phyloP scores from a whole-genome alignment of 2,888 invertebrate genomes.

The Camponotus fellah region DNA sequence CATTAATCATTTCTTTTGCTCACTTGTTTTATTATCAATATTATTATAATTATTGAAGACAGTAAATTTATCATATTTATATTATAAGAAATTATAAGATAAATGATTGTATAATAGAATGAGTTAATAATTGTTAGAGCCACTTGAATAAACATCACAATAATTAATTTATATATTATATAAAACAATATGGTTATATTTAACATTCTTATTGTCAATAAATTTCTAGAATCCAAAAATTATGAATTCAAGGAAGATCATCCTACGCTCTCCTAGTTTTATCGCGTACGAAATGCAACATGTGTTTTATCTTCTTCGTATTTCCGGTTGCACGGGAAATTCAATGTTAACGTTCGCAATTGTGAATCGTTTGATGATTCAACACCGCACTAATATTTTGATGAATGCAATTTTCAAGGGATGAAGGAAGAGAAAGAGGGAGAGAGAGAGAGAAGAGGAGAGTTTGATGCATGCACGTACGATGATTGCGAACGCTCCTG shows the following conservation, averaged over 20 bases:
- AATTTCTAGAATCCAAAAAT: background rate
- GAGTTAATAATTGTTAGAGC: background rate
- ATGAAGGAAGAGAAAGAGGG: background rate
- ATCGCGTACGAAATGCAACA: background rate
- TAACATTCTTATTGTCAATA: background rate
- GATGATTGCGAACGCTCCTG: constrained; percentile 6
- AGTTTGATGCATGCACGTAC: constrained; percentile 15
- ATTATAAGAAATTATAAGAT: background rate
- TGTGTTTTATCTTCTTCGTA: constrained; percentile 40
- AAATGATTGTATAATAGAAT: background rate
- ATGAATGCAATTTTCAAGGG: constrained; percentile 19
- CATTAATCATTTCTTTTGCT: background rate
- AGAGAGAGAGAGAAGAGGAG: background rate
- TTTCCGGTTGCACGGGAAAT: constrained; percentile 12
- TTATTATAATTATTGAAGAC: background rate
- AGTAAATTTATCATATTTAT: background rate
- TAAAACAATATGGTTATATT: background rate
- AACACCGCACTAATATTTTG: background rate
- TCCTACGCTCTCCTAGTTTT: background rate
- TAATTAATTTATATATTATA: background rate
- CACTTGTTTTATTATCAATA: background rate
- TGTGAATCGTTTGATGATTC: background rate
- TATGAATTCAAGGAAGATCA: background rate
- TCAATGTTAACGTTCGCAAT: background rate
- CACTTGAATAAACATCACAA: background rate